phyloP scores from a whole-genome alignment of 1,140 invertebrate genomes.

The Drosophila gunungcola region DNA sequence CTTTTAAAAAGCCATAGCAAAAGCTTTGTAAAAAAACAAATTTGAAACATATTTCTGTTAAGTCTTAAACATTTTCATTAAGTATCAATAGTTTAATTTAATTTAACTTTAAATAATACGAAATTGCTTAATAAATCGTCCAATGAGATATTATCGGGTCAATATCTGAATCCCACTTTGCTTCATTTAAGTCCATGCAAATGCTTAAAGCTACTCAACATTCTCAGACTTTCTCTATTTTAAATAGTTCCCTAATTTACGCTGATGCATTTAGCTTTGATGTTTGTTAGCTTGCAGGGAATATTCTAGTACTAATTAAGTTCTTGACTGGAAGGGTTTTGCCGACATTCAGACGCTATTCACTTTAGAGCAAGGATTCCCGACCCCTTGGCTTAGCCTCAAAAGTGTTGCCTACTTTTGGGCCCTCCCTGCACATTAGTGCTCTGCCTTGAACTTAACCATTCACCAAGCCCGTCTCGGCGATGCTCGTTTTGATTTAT shows the following conservation, averaged over 20 bases:
- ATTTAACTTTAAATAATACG: too few relatives aligned
- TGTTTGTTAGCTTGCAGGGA: slow-evolving; percentile 20
- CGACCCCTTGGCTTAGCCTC: slow-evolving; percentile 11
- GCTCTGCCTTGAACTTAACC: slow-evolving; percentile 31
- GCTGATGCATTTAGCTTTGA: slow-evolving; percentile 18
- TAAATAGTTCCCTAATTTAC: slow-evolving; percentile 18
- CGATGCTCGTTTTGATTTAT: slow-evolving; percentile 62
- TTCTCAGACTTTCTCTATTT: not conserved
- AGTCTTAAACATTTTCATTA: too few relatives aligned
- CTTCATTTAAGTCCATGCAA: not conserved
- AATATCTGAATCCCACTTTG: not conserved
- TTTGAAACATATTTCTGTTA: too few relatives aligned
- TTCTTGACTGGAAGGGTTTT: slow-evolving; percentile 23
- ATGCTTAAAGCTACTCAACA: not conserved
- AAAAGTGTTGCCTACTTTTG: slow-evolving; percentile 47
- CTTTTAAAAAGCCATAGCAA: too few relatives aligned
- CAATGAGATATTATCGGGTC: too few relatives aligned
- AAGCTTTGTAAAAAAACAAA: too few relatives aligned
- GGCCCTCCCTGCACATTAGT: slow-evolving; percentile 23
- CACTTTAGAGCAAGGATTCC: slow-evolving; percentile 13
- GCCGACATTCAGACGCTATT: slow-evolving; percentile 15
- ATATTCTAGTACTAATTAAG: slow-evolving; percentile 51
- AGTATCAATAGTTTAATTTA: too few relatives aligned
- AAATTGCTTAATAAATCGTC: too few relatives aligned
- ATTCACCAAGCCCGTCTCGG: slow-evolving; percentile 31